These are phyloP conservation scores for Enteromius afrohamiltoni DNA, from an alignment of 2,797 vertebrate species.

Conservation along the genomic window DNA sequence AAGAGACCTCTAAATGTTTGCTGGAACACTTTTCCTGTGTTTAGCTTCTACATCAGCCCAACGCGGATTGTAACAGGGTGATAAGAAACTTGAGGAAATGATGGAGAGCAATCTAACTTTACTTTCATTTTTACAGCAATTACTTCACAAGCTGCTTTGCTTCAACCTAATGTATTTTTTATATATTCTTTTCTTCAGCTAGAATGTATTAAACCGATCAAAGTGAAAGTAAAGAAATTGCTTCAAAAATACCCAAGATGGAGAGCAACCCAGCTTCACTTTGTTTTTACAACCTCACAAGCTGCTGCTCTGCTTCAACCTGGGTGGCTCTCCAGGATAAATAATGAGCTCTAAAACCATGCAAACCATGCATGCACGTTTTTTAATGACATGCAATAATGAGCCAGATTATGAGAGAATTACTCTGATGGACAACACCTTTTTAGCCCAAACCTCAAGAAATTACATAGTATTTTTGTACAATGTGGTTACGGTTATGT, in stretches of 20 bases:
- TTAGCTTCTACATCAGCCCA: slow-evolving; percentile 47
- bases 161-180: neutral
- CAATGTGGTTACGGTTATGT: neutral
- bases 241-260: neutral
- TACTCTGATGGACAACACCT: neutral
- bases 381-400: slow-evolving; percentile 24
- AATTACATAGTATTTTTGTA: neutral
- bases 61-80: slow-evolving; percentile 36
- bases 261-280: slow-evolving; percentile 28
- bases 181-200: neutral
- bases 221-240: neutral
- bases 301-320: slow-evolving; percentile 11
- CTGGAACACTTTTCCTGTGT: slow-evolving; percentile 44
- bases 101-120: slow-evolving; percentile 31
- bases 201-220: neutral
- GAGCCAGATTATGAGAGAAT: slow-evolving; percentile 13
- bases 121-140: slow-evolving; percentile 40
- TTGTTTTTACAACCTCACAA: slow-evolving; percentile 43
- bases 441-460: neutral
- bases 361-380: slow-evolving; percentile 6
- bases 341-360: slow-evolving; percentile 46
- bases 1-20: slow-evolving; percentile 47
- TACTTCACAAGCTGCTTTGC: slow-evolving; percentile 22
- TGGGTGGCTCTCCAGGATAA: slow-evolving; percentile 45
- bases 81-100: slow-evolving; percentile 34